Conservation (phyloP, 2,888 invertebrate species). For the Danaus chrysippus region DNA sequence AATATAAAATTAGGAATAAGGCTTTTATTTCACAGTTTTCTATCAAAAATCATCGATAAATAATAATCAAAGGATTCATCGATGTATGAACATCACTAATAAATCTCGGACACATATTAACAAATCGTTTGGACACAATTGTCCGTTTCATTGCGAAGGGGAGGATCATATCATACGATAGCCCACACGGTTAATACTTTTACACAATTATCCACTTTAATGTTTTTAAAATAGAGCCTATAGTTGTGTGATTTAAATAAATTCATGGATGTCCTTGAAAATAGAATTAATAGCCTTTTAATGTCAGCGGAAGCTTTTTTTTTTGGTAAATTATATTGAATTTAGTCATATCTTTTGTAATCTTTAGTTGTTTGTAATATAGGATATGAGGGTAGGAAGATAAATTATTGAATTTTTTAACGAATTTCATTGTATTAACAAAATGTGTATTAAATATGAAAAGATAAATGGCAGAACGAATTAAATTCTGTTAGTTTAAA, state of each 20-base stretch:
- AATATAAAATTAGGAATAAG: too few relatives aligned
- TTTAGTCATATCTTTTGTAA: conserved; percentile 21
- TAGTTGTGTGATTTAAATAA: conserved; percentile 4
- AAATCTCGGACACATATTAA: conserved; percentile 50
- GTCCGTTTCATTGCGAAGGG: conserved; percentile 44
- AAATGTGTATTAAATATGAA: background rate
- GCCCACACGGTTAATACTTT: conserved; percentile 10
- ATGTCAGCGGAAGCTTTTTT: conserved; percentile 27
- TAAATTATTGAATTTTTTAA: background rate
- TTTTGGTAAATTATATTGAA: conserved; percentile 14
- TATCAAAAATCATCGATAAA: too few relatives aligned
- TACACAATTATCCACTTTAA: conserved; percentile 15
- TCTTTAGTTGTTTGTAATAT: conserved; percentile 18
- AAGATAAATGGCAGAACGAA: background rate
- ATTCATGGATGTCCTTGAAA: conserved; percentile 19
- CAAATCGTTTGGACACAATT: conserved; percentile 56
- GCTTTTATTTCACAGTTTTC: too few relatives aligned
- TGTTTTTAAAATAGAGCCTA: conserved; percentile 33
- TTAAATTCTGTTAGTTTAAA: background rate
- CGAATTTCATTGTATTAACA: conserved; percentile 1
- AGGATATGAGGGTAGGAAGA: conserved; percentile 7
- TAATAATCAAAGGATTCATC: too few relatives aligned
- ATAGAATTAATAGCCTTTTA: conserved; percentile 18
- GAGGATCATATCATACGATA: conserved; percentile 31
- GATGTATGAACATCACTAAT: conserved; percentile 36